Percentiles rank a stretch among this genome's conserved stretches.
These are phyloP conservation scores for Tragelaphus imberbis DNA, from an alignment of 2,113 vertebrate species.

Conservation along the genomic window DNA sequence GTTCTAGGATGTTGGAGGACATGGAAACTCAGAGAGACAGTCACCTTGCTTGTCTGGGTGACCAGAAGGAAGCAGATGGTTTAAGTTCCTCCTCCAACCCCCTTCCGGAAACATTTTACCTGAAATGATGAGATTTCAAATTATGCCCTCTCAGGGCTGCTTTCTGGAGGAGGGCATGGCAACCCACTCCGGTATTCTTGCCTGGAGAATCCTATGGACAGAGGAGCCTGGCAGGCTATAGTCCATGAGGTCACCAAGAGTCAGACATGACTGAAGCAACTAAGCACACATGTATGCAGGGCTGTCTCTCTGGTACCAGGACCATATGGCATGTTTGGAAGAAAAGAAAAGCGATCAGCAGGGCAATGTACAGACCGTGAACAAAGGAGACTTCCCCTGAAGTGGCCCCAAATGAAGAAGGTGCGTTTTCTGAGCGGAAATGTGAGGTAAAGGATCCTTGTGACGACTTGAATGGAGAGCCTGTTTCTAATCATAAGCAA, in stretches of 20 bases:
- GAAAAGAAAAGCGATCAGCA: background rate
- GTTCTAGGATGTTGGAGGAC: background rate
- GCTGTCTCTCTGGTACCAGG: too few species aligned
- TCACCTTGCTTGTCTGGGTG: background rate
- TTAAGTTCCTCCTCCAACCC: background rate
- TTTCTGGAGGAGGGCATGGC: background rate
- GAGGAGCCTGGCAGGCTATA: background rate
- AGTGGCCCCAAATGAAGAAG: background rate
- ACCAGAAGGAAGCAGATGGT: background rate
- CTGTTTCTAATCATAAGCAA: background rate
- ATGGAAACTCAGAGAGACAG: background rate
- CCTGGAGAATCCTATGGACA: background rate
- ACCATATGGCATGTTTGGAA: background rate
- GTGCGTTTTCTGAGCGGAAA: background rate
- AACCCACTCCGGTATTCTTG: background rate
- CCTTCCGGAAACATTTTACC: background rate
- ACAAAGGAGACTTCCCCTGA: background rate
- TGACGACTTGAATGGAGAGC: too few species aligned
- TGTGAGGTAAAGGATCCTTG: background rate
- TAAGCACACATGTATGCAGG: background rate
- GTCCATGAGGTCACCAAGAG: background rate
- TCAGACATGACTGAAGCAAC: background rate
- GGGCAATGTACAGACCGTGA: background rate
- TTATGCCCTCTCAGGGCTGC: background rate
- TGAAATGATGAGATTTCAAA: fast-evolving